Percentiles rank a stretch among this genome's conserved stretches.
These are phyloP conservation scores for Eupithecia exiguata DNA, from an alignment of 2,888 invertebrate genomes.

Conservation along the genomic window DNA sequence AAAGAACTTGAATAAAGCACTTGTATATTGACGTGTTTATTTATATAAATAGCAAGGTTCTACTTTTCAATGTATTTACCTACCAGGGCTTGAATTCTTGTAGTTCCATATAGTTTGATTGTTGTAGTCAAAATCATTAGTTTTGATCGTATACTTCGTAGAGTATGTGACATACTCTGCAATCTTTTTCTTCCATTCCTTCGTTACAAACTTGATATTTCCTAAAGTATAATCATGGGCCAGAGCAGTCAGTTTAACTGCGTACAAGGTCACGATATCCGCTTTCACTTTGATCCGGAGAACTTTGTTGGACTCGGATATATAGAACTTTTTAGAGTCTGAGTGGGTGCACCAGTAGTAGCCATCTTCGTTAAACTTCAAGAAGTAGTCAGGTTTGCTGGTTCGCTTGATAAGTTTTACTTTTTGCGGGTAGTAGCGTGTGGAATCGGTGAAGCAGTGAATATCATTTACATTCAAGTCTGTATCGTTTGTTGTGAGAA, in stretches of 20 bases:
- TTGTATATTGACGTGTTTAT: neutral
- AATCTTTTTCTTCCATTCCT: conserved; percentile 60
- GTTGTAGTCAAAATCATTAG: conserved; percentile 46
- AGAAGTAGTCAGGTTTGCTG: conserved; percentile 50
- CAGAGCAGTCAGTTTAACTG: conserved; percentile 59
- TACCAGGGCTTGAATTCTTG: conserved; percentile 27
- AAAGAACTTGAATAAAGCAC: too few relatives aligned
- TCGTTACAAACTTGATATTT: conserved; percentile 41
- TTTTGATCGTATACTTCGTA: conserved; percentile 59
- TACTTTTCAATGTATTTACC: neutral
- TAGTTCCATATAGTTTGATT: conserved; percentile 38
- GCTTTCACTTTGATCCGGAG: conserved; percentile 61
- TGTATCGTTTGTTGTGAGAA: conserved; percentile 55
- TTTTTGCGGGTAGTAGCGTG: conserved; percentile 56
- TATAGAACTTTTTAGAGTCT: conserved; percentile 58
- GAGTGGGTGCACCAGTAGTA: conserved; percentile 75
- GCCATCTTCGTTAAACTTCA: conserved; percentile 65
- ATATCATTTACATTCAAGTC: conserved; percentile 50
- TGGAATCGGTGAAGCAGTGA: conserved; percentile 72
- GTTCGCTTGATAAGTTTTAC: conserved; percentile 47
- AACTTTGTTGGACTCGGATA: conserved; percentile 64
- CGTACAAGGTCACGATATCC: conserved; percentile 59
- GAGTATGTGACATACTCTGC: conserved; percentile 66
- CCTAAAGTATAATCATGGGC: conserved; percentile 48
- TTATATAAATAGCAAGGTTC: neutral